These are phyloP conservation scores for Odontamblyopus rebecca DNA, from an alignment of 2,797 vertebrate species.

Conservation along the genomic window DNA sequence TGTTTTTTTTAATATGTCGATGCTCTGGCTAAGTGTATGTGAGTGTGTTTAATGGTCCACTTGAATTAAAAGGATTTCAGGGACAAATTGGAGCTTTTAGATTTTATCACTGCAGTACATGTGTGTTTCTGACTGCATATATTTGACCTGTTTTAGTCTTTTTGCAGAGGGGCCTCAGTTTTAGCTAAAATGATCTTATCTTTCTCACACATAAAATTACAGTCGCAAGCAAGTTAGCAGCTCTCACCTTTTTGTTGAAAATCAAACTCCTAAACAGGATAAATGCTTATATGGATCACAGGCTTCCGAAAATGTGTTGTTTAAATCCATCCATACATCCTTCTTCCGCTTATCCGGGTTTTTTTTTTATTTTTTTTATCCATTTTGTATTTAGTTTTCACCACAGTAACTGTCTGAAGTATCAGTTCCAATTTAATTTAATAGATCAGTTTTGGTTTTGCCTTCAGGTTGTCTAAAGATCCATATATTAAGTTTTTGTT, in stretches of 20 bases:
- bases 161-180: neutral
- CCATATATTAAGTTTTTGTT: neutral
- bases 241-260: no score
- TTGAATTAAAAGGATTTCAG: constrained; percentile 43
- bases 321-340: no score
- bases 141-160: neutral
- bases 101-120: constrained; percentile 2
- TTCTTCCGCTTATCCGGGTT: no score
- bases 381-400: no score
- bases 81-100: constrained; percentile 29
- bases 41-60: constrained; percentile 29
- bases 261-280: no score
- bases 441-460: neutral
- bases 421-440: neutral
- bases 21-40: constrained; percentile 17
- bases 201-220: neutral
- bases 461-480: neutral
- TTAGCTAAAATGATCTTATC: no score
- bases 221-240: no score
- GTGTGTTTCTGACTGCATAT: neutral
- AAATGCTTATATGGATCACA: no score
- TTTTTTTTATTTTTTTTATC: no score
- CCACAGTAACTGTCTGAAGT: no score
- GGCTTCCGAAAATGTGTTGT: no score
- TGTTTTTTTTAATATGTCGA: constrained; percentile 12